Evolutionary conservation across 2,888 invertebrate species (phyloP).

Genomic region (Melieria crassipennis): DNA sequence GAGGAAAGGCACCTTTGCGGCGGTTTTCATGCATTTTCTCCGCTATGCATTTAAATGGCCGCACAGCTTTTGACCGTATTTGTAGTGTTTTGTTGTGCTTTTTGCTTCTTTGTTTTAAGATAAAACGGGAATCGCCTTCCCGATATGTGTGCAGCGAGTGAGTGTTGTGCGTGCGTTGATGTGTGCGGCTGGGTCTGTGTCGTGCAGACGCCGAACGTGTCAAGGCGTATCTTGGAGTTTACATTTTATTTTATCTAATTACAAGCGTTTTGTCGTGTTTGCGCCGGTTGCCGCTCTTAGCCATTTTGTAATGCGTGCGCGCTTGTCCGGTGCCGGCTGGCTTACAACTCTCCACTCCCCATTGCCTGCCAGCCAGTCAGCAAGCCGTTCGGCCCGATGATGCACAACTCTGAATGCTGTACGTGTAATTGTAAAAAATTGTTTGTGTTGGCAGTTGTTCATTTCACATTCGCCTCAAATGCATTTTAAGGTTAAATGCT

Average conservation of each 20-base stretch:
- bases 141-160: conserved; percentile 7
- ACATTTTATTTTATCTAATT: conserved; percentile 53
- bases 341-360: too few relatives aligned
- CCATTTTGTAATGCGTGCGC: conserved; percentile 4
- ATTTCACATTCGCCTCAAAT: too few relatives aligned
- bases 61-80: background rate
- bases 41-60: background rate
- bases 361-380: background rate
- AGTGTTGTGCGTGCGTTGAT: conserved; percentile 2
- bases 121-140: background rate
- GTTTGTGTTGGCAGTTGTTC: too few relatives aligned
- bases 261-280: conserved; percentile 54
- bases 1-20: conserved; percentile 15
- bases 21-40: background rate
- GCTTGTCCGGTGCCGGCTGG: too few relatives aligned
- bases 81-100: background rate
- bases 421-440: background rate
- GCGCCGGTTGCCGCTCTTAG: background rate
- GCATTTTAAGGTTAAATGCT: too few relatives aligned
- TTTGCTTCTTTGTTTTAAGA: background rate
- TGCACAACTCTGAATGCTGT: background rate
- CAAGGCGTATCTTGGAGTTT: conserved; percentile 32
- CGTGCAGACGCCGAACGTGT: conserved; percentile 8
- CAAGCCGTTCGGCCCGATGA: background rate
- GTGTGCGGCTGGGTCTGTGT: conserved; percentile 5